Percentiles rank a stretch among this genome's conserved stretches.
phyloP scores from a whole-genome alignment of 2,113 vertebrate species.

The Pipra filicauda region DNA sequence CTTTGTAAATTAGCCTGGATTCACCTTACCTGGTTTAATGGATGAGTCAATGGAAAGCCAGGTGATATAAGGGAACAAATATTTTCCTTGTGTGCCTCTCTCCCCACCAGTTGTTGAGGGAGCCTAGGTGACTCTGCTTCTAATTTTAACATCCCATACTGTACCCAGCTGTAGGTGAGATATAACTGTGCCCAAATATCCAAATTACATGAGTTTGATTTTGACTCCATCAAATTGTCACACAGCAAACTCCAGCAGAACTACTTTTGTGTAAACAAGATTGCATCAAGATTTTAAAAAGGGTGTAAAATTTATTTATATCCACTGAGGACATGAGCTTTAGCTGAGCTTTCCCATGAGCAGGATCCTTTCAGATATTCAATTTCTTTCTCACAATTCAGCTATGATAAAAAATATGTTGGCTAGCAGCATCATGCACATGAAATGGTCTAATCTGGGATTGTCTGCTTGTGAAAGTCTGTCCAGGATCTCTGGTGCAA shows the following conservation, averaged over 20 bases:
- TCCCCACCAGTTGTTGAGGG: background rate
- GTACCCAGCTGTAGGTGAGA: background rate
- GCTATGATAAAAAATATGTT: background rate
- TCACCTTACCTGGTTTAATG: background rate
- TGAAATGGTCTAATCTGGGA: background rate
- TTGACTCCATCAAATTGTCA: background rate
- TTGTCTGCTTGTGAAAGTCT: background rate
- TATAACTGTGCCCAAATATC: background rate
- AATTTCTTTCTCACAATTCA: background rate
- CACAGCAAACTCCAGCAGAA: background rate
- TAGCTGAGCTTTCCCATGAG: background rate
- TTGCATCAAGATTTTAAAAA: background rate
- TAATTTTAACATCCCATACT: background rate
- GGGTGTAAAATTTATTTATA: background rate
- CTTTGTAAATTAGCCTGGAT: background rate
- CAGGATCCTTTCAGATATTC: background rate
- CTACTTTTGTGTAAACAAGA: background rate
- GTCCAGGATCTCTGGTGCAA: background rate
- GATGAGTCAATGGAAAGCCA: background rate
- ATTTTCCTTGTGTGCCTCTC: background rate
- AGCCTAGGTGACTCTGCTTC: background rate
- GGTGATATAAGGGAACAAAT: background rate
- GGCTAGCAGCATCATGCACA: background rate
- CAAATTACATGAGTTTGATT: background rate
- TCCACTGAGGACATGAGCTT: background rate